A percentile compares a stretch with the other conserved stretches of the same genome.
These are phyloP conservation scores for Hemithea aestivaria DNA, from an alignment of 2,888 invertebrate genomes.

Conservation along the genomic window DNA sequence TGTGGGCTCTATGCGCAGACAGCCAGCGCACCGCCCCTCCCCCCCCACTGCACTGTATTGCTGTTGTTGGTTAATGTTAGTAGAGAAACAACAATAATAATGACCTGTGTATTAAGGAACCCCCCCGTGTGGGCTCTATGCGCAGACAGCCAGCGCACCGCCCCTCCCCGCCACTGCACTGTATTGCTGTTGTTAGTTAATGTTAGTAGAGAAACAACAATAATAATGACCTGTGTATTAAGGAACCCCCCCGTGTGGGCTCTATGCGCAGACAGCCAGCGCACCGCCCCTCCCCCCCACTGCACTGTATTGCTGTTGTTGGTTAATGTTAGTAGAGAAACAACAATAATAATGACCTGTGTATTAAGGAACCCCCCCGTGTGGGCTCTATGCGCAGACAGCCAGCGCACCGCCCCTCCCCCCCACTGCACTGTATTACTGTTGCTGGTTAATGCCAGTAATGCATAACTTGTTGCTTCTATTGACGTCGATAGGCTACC, in stretches of 20 bases:
- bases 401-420: constrained; percentile 84
- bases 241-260: constrained; percentile 85
- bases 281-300: constrained; percentile 79
- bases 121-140: constrained; percentile 85
- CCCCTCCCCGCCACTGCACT: constrained; percentile 75
- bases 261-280: constrained; percentile 86
- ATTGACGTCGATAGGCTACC: constrained; percentile 80
- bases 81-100: too few relatives aligned
- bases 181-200: too few relatives aligned
- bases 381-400: constrained; percentile 82
- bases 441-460: constrained; percentile 73
- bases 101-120: constrained; percentile 86
- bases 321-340: too few relatives aligned
- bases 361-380: constrained; percentile 87
- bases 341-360: too few relatives aligned
- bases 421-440: constrained; percentile 52
- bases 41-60: too few relatives aligned
- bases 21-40: constrained; percentile 86
- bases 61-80: too few relatives aligned
- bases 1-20: constrained; percentile 81
- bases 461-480: constrained; percentile 84
- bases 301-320: too few relatives aligned
- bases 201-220: too few relatives aligned
- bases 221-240: constrained; percentile 87
- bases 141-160: constrained; percentile 85